These are phyloP conservation scores for Polymixis flavicincta DNA, from an alignment of 2,888 invertebrate species.

Conservation along the genomic window DNA sequence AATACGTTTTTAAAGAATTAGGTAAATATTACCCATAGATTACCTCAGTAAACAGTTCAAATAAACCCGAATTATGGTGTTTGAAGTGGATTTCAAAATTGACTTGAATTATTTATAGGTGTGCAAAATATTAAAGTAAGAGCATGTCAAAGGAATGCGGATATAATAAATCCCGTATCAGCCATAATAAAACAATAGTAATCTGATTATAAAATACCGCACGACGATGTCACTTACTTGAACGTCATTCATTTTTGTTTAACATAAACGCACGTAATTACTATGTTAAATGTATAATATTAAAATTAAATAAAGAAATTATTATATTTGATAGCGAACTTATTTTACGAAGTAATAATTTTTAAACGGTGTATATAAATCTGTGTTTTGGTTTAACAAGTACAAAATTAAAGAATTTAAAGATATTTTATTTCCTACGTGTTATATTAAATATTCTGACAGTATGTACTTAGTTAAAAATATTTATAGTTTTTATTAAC, in stretches of 20 bases:
- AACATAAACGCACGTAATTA: neutral
- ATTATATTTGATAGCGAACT: neutral
- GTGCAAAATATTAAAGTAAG: neutral
- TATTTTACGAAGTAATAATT: neutral
- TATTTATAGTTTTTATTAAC: neutral
- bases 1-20: too few species aligned
- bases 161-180: slow-evolving; percentile 5
- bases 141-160: slow-evolving; percentile 2
- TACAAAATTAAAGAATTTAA: too few species aligned
- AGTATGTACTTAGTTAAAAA: neutral
- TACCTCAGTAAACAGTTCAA: neutral
- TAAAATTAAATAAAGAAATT: too few species aligned
- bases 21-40: neutral
- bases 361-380: neutral
- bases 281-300: too few species aligned
- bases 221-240: neutral
- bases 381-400: neutral
- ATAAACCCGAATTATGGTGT: neutral
- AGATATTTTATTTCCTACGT: too few species aligned
- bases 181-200: neutral
- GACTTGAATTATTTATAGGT: neutral
- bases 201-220: slow-evolving; percentile 7
- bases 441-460: neutral
- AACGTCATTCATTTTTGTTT: neutral
- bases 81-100: neutral